phyloP scores from a whole-genome alignment of 2,888 invertebrate species.

The Ceratothoa steindachneri region DNA sequence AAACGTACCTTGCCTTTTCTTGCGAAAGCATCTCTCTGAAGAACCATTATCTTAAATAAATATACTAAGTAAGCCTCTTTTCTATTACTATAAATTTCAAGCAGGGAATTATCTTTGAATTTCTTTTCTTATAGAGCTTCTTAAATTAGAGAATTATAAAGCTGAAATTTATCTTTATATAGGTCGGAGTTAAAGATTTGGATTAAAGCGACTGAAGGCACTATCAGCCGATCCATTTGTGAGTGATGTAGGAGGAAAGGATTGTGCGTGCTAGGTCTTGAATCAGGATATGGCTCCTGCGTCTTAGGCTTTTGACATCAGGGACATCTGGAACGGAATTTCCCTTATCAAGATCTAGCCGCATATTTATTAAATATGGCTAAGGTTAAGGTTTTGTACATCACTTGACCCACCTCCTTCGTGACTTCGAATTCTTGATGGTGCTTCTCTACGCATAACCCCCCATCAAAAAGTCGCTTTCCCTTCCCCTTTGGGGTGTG shows the following conservation, averaged over 20 bases:
- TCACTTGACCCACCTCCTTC: conserved; percentile 36
- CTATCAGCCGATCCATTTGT: too few relatives aligned
- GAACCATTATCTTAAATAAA: too few relatives aligned
- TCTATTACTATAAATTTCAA: too few relatives aligned
- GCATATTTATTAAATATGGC: conserved; percentile 79
- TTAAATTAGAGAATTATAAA: too few relatives aligned
- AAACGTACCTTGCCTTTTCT: too few relatives aligned
- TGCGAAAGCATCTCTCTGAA: too few relatives aligned
- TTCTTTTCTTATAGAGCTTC: too few relatives aligned
- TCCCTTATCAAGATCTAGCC: conserved; percentile 58
- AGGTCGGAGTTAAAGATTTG: too few relatives aligned
- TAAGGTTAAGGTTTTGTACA: conserved; percentile 73
- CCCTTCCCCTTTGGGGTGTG: conserved; percentile 43
- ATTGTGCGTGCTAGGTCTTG: neutral
- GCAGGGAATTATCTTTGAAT: too few relatives aligned
- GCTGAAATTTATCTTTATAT: too few relatives aligned
- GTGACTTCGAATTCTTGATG: conserved; percentile 43
- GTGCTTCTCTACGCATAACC: conserved; percentile 44
- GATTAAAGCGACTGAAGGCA: too few relatives aligned
- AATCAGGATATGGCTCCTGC: neutral
- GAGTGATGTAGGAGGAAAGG: neutral
- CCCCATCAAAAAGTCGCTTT: conserved; percentile 40
- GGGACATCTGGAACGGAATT: conserved; percentile 4
- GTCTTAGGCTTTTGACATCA: conserved; percentile 16
- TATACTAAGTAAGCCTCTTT: too few relatives aligned